Base-by-base conservation (phyloP, 2,113 vertebrate species). In the Castor canadensis region DNA sequence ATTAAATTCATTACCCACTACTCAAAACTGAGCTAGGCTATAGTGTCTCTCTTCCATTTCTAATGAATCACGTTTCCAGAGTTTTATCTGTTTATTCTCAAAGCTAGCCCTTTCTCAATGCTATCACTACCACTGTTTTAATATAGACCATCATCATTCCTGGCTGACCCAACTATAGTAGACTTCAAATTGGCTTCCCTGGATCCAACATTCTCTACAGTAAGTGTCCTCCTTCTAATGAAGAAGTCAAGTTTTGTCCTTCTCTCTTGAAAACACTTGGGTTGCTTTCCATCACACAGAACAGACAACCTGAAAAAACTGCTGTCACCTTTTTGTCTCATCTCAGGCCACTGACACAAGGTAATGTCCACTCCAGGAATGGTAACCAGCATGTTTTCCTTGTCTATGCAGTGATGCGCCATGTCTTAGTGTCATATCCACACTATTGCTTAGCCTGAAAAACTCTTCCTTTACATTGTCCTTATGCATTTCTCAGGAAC, bases 81-180 rank as follows among this genome's bases (percentile, higher is more conserved):
- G 28, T 60, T 67, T 49, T 24, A 76, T 5, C 32, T 38, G 2
- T 15, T 86, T 11, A 13, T 38, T 86, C n/a, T 62, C 22, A 92
- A 28, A 56, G 3, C n/a, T 38, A 0, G 4, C 1, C 10, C 13
- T 35, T 49, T 60, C 20, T 69, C 13, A 5, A 7, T 28, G 3
- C 45, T 38, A 28, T 73, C 19, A 67, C 28, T 5, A 7, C 22
- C 5, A 38, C 15, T 9, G 11, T 11, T 67, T 40, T 26, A 35
- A 32, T 20, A 1, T 5, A 20, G 28, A 32, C 16, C 56, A 80
- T 80, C n/a, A 5, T 35, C 12, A 6, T 45, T 35, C 15, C 49
- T 20, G 22, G 45, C 22, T 49, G 52, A 11, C 1, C 3, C 26
- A 67, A 11, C 28, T 43, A 1, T 0, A n/a, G 22, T 2, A 32